phyloP scores from a whole-genome alignment of 2,113 vertebrate genomes.

The Boleophthalmus pectinirostris region DNA sequence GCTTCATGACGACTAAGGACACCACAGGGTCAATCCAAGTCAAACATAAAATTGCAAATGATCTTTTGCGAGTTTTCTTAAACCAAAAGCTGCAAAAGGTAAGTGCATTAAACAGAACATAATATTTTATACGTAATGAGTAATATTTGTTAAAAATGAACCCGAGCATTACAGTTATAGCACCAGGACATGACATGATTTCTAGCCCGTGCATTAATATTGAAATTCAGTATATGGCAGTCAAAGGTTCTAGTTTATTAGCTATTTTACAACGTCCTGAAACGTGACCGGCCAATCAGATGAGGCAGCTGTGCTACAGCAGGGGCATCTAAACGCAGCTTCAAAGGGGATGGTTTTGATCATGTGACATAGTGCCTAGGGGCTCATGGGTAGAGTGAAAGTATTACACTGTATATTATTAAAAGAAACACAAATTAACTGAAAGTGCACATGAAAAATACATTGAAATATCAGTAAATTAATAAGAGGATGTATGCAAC shows the following conservation, averaged over 20 bases:
- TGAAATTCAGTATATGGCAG: slow-evolving; percentile 49
- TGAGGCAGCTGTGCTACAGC: slow-evolving; percentile 5
- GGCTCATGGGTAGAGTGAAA: neutral
- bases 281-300: slow-evolving; percentile 50
- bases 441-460: neutral
- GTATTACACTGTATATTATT: neutral
- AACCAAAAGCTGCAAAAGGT: slow-evolving; percentile 40
- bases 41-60: slow-evolving; percentile 23
- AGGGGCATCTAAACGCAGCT: neutral
- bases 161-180: slow-evolving; percentile 37
- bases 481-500: neutral
- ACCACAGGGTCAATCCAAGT: slow-evolving; percentile 26
- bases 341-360: slow-evolving; percentile 1
- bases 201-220: slow-evolving; percentile 50
- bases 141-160: slow-evolving; percentile 34
- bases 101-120: slow-evolving; percentile 33
- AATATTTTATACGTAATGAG: slow-evolving; percentile 46
- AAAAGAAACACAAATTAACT: neutral
- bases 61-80: slow-evolving; percentile 36
- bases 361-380: neutral
- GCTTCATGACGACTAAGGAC: slow-evolving; percentile 42
- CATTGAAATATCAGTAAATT: neutral
- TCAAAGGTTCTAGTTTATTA: slow-evolving; percentile 57
- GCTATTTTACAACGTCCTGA: slow-evolving; percentile 47
- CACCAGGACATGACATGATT: slow-evolving; percentile 34